A percentile compares a stretch with the other conserved stretches of the same genome.
Evolutionary conservation across 2,113 vertebrate genomes (phyloP).

Genomic region (Centrocercus urophasianus): DNA sequence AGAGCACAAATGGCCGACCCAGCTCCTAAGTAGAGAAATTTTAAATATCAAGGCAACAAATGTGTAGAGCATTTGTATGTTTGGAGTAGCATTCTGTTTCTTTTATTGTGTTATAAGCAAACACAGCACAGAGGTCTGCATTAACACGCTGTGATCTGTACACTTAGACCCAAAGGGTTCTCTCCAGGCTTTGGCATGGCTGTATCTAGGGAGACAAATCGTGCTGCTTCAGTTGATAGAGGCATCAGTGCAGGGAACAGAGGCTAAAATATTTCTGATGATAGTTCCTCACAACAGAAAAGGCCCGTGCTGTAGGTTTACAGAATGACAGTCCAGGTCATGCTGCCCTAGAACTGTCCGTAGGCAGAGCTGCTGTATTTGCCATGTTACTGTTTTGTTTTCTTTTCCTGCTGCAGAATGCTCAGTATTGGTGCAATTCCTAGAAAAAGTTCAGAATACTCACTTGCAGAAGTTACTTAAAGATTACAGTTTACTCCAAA

Average conservation of each 20-base stretch:
- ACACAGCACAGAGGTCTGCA: background rate
- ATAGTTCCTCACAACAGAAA: background rate
- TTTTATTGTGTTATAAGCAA: background rate
- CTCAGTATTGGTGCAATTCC: background rate
- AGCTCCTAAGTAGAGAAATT: background rate
- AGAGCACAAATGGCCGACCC: background rate
- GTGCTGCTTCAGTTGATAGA: background rate
- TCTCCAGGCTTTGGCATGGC: background rate
- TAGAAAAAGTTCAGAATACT: background rate
- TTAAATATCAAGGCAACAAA: background rate
- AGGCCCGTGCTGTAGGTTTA: background rate
- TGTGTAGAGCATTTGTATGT: background rate
- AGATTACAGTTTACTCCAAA: background rate
- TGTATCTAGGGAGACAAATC: background rate
- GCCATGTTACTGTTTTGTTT: background rate
- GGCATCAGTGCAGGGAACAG: fast-evolving
- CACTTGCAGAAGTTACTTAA: background rate
- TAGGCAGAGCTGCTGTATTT: background rate
- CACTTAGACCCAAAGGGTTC: background rate
- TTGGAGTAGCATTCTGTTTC: background rate
- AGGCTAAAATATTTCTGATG: background rate
- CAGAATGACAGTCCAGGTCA: background rate
- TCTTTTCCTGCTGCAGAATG: background rate
- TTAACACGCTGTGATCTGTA: background rate
- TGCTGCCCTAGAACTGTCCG: background rate